Evolutionary conservation across 1,140 invertebrate species (phyloP).

Genomic region (Anastrepha ludens): DNA sequence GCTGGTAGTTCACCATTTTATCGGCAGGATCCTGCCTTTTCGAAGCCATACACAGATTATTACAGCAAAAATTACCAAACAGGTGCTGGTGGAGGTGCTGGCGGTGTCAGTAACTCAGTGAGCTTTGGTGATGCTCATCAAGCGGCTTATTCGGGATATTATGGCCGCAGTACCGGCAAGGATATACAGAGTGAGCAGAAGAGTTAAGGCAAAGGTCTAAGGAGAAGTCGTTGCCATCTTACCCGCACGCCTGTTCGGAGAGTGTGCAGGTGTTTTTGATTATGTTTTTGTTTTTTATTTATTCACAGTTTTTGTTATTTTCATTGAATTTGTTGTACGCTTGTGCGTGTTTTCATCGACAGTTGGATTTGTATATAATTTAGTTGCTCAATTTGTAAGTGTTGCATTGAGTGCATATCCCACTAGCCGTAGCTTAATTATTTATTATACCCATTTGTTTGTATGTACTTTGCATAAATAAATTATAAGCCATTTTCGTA

Average conservation of each 20-base stretch:
- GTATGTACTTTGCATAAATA: conserved; percentile 32
- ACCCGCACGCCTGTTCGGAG: conserved; percentile 24
- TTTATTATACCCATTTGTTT: conserved; percentile 8
- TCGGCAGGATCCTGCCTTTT: conserved; percentile 71
- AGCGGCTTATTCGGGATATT: conserved; percentile 83
- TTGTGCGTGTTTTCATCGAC: conserved; percentile 24
- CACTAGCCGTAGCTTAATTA: conserved; percentile 20
- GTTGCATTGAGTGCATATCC: background rate
- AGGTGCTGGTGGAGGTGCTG: conserved; percentile 61
- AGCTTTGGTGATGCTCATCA: conserved; percentile 81
- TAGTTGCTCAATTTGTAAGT: background rate
- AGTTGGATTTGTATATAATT: conserved; percentile 26
- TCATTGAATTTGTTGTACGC: conserved; percentile 35
- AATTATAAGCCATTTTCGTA: conserved; percentile 24
- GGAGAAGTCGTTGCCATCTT: background rate
- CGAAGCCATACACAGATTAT: conserved; percentile 72
- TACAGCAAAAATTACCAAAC: conserved; percentile 74
- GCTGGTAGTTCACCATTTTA: conserved; percentile 64
- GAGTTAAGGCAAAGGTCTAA: conserved; percentile 58
- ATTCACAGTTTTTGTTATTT: conserved; percentile 46
- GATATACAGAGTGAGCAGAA: conserved; percentile 67
- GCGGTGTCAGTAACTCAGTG: conserved; percentile 72
- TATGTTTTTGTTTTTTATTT: conserved; percentile 35
- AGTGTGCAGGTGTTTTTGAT: background rate
- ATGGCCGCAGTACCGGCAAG: conserved; percentile 72